A percentile compares a stretch with the other conserved stretches of the same genome.
These are phyloP conservation scores for Actinemys pallida DNA, from an alignment of 2,113 vertebrate species.

Conservation along the genomic window DNA sequence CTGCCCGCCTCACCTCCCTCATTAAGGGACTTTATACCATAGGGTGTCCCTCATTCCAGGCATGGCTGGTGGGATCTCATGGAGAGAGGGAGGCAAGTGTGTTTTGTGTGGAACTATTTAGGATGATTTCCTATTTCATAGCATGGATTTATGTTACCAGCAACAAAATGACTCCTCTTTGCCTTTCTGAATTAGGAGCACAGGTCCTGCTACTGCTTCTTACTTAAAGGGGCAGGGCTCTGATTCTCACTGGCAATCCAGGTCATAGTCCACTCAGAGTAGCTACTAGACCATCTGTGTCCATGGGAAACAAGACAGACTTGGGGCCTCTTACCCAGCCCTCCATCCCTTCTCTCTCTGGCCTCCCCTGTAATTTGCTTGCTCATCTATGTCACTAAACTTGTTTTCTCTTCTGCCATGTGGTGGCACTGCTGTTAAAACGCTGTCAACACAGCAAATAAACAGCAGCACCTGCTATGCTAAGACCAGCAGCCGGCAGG, in stretches of 20 bases:
- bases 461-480: conserved; percentile 21
- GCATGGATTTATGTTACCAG: background rate
- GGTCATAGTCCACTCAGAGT: background rate
- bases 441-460: background rate
- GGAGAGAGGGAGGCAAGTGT: background rate
- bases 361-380: background rate
- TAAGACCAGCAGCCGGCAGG: background rate
- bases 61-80: background rate
- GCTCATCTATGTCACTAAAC: background rate
- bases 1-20: background rate
- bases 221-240: background rate
- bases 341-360: background rate
- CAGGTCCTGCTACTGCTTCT: background rate
- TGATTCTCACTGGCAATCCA: background rate
- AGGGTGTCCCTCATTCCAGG: background rate
- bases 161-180: rapidly evolving
- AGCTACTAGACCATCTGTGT: background rate
- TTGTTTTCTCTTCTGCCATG: conserved; percentile 22
- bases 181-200: background rate
- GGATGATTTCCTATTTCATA: background rate
- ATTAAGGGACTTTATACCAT: rapidly evolving
- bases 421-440: conserved; percentile 68
- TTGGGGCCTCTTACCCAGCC: background rate
- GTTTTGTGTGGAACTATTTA: rapidly evolving
- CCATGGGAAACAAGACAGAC: background rate